phyloP scores from a whole-genome alignment of 2,797 vertebrate species.

The Tenualosa thibaudeaui region DNA sequence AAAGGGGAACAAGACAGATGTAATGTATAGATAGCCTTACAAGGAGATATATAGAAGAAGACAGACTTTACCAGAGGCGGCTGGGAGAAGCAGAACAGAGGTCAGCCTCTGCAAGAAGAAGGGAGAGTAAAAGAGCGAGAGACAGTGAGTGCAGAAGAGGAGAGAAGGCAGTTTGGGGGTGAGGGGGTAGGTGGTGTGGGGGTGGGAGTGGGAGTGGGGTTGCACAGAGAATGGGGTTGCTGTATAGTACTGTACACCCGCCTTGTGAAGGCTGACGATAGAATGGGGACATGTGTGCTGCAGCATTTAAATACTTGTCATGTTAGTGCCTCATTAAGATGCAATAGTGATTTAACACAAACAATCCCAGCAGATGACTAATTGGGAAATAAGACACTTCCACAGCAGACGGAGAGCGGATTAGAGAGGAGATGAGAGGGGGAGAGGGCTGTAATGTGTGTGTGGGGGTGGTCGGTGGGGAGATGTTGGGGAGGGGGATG shows the following conservation, averaged over 20 bases:
- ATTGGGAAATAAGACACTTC: slow-evolving; percentile 43
- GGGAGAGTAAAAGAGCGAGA: slow-evolving; percentile 17
- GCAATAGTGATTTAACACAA: slow-evolving; percentile 44
- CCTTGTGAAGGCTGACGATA: slow-evolving; percentile 30
- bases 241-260: not conserved
- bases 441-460: not conserved
- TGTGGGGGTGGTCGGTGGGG: not conserved
- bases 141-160: not conserved
- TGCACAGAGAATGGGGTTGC: not conserved
- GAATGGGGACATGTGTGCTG: slow-evolving; percentile 42
- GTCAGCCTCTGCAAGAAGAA: not conserved
- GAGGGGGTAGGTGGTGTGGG: not conserved
- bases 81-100: not conserved
- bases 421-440: not conserved
- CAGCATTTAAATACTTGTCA: slow-evolving; percentile 49
- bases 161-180: not conserved
- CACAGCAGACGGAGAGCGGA: slow-evolving; percentile 24
- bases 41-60: not conserved
- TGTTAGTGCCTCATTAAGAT: slow-evolving; percentile 42
- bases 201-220: not conserved
- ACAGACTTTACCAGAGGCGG: not conserved
- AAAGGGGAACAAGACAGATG: slow-evolving; percentile 19
- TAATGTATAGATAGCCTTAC: slow-evolving; percentile 1
- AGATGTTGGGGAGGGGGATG: slow-evolving; percentile 21
- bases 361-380: slow-evolving; percentile 47